These are phyloP conservation scores for Temnopleurus reevesii DNA, from an alignment of 53 echinoderm and acorn worm species.

Conservation along the genomic window DNA sequence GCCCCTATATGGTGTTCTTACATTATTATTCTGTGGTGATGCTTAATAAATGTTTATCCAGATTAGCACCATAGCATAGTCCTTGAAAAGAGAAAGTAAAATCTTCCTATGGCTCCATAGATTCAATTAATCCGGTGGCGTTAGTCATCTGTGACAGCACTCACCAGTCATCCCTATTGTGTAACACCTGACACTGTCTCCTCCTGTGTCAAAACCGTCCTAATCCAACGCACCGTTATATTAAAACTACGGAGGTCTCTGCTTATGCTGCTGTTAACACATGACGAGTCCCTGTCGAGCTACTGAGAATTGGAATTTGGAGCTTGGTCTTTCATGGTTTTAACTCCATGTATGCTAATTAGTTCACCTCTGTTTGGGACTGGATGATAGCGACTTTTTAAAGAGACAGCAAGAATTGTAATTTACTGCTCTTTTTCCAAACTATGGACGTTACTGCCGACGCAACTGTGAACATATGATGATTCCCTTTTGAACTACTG, in stretches of 20 bases:
- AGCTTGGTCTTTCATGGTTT: neutral
- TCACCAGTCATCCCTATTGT: constrained; percentile 8
- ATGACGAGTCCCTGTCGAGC: too few relatives aligned
- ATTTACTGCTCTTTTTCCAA: neutral
- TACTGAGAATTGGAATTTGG: neutral
- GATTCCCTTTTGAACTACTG: too few relatives aligned
- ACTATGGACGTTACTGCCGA: too few relatives aligned
- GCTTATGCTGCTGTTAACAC: too few relatives aligned
- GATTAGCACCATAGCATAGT: neutral
- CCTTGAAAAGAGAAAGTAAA: constrained; percentile 25
- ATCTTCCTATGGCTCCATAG: neutral
- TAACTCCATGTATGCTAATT: too few relatives aligned
- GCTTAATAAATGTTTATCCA: neutral
- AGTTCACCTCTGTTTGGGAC: too few relatives aligned
- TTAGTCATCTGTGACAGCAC: neutral
- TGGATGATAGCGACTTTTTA: too few relatives aligned
- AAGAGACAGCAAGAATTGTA: neutral
- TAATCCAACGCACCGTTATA: too few relatives aligned
- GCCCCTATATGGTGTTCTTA: too few relatives aligned
- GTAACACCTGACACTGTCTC: neutral
- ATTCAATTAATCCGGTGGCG: neutral
- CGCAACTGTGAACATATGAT: neutral
- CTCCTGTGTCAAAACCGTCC: too few relatives aligned
- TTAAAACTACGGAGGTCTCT: too few relatives aligned
- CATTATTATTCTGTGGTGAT: neutral